phyloP scores from a whole-genome alignment of 2,888 invertebrate genomes.

The Lasiommata megera region DNA sequence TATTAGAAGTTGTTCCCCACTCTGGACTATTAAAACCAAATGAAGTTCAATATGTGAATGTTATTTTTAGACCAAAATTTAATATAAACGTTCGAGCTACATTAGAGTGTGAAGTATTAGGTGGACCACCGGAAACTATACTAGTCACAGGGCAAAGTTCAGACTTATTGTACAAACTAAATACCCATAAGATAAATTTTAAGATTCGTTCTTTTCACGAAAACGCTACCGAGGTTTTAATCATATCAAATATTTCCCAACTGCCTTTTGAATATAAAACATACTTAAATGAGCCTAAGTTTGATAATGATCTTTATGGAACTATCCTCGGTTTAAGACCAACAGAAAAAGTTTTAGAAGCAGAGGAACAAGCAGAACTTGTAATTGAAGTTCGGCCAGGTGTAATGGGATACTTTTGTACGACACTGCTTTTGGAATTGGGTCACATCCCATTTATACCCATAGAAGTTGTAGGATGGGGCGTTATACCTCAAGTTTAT shows the following conservation, averaged over 20 bases:
- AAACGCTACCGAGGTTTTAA: constrained; percentile 53
- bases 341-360: constrained; percentile 56
- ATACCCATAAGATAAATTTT: constrained; percentile 62
- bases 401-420: constrained; percentile 76
- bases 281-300: constrained; percentile 53
- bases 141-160: constrained; percentile 75
- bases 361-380: constrained; percentile 62
- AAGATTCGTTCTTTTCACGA: constrained; percentile 72
- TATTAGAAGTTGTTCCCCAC: constrained; percentile 69
- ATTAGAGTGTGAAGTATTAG: constrained; percentile 76
- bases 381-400: constrained; percentile 77
- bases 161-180: constrained; percentile 72
- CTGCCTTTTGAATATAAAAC: constrained; percentile 69
- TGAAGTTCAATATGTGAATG: constrained; percentile 70
- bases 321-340: constrained; percentile 72
- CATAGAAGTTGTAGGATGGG: constrained; percentile 80
- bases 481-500: constrained; percentile 82
- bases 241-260: constrained; percentile 73
- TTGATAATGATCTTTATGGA: constrained; percentile 59
- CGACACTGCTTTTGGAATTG: constrained; percentile 73
- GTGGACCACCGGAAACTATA: constrained; percentile 79
- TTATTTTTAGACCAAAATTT: constrained; percentile 68
- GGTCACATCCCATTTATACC: constrained; percentile 76
- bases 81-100: constrained; percentile 69
- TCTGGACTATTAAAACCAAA: constrained; percentile 75